Evolutionary conservation across 2,113 vertebrate genomes (phyloP).

Genomic region (Romanogobio albipinnatus): DNA sequence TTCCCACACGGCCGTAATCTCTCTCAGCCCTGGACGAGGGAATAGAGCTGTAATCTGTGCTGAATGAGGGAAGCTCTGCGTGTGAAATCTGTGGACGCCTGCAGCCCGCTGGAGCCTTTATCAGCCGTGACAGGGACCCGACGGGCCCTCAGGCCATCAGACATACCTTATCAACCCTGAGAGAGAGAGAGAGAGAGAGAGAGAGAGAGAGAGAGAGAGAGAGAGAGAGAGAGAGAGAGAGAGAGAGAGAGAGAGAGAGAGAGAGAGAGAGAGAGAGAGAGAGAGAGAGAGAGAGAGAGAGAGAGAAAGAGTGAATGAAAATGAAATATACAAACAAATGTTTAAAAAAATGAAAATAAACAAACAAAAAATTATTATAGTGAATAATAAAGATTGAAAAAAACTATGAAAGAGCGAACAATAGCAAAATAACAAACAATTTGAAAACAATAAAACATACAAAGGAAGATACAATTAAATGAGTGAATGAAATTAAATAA

Average conservation of each 20-base stretch:
- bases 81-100: slow-evolving; percentile 41
- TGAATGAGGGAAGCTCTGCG: slow-evolving; percentile 26
- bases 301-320: not conserved
- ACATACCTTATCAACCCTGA: slow-evolving; percentile 43
- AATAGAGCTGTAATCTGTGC: slow-evolving; percentile 32
- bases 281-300: not conserved
- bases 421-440: too few species aligned
- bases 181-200: not conserved
- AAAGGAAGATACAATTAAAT: too few species aligned
- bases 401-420: too few species aligned
- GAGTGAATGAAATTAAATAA: too few species aligned
- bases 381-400: too few species aligned
- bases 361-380: too few species aligned
- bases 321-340: not conserved
- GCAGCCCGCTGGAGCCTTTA: slow-evolving; percentile 40
- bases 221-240: not conserved
- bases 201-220: not conserved
- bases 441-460: too few species aligned
- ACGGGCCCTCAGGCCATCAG: slow-evolving; percentile 11
- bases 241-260: not conserved
- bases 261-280: not conserved
- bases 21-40: slow-evolving; percentile 9
- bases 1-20: slow-evolving; percentile 21
- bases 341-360: not conserved
- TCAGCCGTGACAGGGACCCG: slow-evolving; percentile 36